Evolutionary conservation across 2,113 vertebrate species (phyloP).

Genomic region (Hypomesus transpacificus): DNA sequence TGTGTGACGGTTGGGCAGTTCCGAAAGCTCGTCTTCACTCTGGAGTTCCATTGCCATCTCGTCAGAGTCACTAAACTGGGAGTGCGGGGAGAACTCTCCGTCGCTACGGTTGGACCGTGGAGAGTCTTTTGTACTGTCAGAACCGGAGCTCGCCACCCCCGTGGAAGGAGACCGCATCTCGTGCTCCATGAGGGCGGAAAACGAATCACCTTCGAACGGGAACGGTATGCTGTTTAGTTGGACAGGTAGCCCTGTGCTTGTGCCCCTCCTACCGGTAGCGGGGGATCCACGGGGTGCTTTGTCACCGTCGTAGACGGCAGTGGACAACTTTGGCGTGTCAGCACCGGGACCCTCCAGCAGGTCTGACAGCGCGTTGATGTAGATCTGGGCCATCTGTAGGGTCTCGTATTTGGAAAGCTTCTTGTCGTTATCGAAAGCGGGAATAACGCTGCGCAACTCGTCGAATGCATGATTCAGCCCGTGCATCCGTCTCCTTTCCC

Average conservation of each 20-base stretch:
- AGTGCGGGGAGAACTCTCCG: conserved; percentile 92
- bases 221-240: conserved; percentile 78
- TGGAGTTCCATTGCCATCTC: conserved; percentile 78
- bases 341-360: conserved; percentile 75
- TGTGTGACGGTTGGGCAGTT: conserved; percentile 54
- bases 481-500: conserved; percentile 91
- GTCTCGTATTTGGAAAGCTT: conserved; percentile 97
- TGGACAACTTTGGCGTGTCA: conserved; percentile 57
- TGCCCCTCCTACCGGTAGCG: conserved; percentile 43
- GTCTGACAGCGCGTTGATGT: conserved; percentile 93
- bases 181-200: conserved; percentile 73
- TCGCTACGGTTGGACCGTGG: conserved; percentile 89
- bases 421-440: conserved; percentile 94
- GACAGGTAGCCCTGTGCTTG: conserved; percentile 66
- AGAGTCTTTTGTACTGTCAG: conserved; percentile 80
- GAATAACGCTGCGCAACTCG: conserved; percentile 93
- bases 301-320: conserved; percentile 42
- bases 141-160: conserved; percentile 59
- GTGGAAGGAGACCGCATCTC: conserved; percentile 64
- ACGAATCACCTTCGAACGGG: conserved; percentile 73
- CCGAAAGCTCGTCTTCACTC: conserved; percentile 76
- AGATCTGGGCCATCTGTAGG: conserved; percentile 98
- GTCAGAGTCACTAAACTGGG: conserved; percentile 97
- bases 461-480: conserved; percentile 95
- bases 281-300: conserved; percentile 51